A percentile compares a stretch with the other conserved stretches of the same genome.
Conservation (phyloP, 1,140 invertebrate genomes). For the Dreissena rostriformis region DNA sequence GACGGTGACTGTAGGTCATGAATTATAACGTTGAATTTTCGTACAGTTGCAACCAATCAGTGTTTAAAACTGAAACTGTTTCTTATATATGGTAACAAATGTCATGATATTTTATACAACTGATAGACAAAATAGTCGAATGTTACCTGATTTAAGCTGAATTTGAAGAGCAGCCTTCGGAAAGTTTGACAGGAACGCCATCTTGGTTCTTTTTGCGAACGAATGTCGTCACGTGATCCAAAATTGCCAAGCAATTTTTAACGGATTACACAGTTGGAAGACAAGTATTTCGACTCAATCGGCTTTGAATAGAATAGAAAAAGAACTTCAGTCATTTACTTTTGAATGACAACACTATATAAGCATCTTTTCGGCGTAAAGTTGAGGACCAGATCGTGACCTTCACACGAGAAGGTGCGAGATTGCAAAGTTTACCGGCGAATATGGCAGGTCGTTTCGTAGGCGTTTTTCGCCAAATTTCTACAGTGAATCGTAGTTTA, state of each 20-base stretch:
- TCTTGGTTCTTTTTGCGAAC: constrained; percentile 26
- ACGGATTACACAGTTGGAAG: background rate
- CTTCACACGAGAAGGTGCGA: constrained; percentile 51
- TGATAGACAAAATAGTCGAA: background rate
- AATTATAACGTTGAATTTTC: constrained; percentile 32
- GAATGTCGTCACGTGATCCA: constrained; percentile 32
- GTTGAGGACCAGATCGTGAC: background rate
- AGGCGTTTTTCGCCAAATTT: constrained; percentile 32
- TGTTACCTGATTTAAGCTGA: constrained; percentile 30
- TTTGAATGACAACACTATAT: background rate
- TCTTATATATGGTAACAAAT: background rate
- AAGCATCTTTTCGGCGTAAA: background rate
- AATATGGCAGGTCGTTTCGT: constrained; percentile 62
- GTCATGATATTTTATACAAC: too few species aligned
- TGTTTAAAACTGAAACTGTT: background rate
- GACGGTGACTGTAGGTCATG: constrained; percentile 6
- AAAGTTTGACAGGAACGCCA: constrained; percentile 51
- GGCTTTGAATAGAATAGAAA: too few species aligned
- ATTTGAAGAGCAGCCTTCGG: constrained; percentile 25
- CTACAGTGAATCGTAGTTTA: constrained; percentile 9
- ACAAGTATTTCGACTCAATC: too few species aligned
- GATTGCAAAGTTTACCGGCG: constrained; percentile 65
- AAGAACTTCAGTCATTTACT: too few species aligned
- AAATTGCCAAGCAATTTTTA: background rate
- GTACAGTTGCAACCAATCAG: background rate